phyloP scores from a whole-genome alignment of 2,797 vertebrate species.

The Lemur catta region DNA sequence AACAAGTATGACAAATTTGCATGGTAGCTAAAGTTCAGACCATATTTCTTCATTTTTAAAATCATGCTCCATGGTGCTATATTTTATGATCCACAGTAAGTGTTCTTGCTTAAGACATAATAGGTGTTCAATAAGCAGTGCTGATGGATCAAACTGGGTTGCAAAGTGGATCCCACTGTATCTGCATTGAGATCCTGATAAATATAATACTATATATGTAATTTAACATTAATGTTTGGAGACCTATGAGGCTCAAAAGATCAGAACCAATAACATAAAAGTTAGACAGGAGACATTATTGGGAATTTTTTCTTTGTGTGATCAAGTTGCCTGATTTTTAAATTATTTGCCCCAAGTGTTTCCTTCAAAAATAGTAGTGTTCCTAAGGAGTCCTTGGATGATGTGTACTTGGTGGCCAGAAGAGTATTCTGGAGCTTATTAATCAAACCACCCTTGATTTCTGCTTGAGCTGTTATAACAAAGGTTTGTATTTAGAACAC shows the following conservation, averaged over 20 bases:
- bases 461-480: background rate
- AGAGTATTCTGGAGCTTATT: background rate
- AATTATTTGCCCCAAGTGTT: background rate
- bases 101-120: background rate
- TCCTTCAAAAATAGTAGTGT: background rate
- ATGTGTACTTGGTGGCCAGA: background rate
- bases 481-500: constrained; percentile 44
- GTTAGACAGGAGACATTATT: background rate
- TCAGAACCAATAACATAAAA: background rate
- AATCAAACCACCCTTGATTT: constrained; percentile 38
- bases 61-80: background rate
- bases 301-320: background rate
- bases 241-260: background rate
- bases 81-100: background rate
- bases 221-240: background rate
- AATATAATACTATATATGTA: background rate
- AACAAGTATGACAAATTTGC: background rate
- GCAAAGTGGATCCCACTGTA: background rate
- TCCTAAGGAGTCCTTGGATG: background rate
- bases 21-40: background rate
- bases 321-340: constrained; percentile 4
- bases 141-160: background rate
- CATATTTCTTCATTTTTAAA: background rate
- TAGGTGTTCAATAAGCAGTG: background rate
- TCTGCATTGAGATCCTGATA: background rate